Evolutionary conservation across 2,797 vertebrate genomes (phyloP).

Genomic region (Macropus fuliginosus): DNA sequence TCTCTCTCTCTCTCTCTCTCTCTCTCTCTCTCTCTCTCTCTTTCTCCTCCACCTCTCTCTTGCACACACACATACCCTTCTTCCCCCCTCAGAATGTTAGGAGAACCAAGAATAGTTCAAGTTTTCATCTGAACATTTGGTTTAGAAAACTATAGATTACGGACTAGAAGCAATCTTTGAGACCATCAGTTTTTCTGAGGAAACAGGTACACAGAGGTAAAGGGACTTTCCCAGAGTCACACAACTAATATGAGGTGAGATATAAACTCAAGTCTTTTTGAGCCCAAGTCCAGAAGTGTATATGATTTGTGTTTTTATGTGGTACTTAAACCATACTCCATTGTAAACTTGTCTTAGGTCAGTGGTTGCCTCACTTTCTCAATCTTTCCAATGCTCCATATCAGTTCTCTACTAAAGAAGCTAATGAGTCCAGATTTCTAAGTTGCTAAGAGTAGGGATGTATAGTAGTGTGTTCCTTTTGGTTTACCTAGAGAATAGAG

Average conservation of each 20-base stretch:
- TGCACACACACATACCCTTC: background rate
- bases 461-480: background rate
- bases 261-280: background rate
- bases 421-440: background rate
- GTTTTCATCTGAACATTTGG: background rate
- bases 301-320: background rate
- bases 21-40: too few relatives aligned
- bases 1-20: too few relatives aligned
- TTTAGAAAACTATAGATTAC: background rate
- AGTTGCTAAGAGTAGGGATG: background rate
- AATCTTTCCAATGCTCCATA: background rate
- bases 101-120: background rate
- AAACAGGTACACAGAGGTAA: background rate
- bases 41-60: too few relatives aligned
- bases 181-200: background rate
- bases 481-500: background rate
- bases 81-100: background rate
- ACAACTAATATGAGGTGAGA: background rate
- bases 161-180: background rate
- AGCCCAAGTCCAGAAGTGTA: background rate
- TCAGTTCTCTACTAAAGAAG: background rate
- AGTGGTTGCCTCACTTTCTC: background rate
- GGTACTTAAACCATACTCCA: background rate
- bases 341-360: background rate
- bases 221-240: background rate